These are phyloP conservation scores for Tautogolabrus adspersus DNA, from an alignment of 2,113 vertebrate genomes.

Conservation along the genomic window DNA sequence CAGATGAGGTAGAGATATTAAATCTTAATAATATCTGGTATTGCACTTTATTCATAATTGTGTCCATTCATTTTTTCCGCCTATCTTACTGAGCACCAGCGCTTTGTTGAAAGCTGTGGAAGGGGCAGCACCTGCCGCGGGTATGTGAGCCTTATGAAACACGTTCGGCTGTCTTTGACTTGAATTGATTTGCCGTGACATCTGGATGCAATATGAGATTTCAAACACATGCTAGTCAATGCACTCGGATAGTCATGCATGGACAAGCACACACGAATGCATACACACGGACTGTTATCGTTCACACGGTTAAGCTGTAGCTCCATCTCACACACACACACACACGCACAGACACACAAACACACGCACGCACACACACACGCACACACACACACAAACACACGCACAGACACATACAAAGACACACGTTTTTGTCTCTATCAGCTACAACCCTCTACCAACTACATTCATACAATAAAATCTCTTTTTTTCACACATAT, in stretches of 20 bases:
- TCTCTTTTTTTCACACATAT: background rate
- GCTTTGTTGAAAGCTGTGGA: conserved; percentile 64
- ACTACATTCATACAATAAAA: background rate
- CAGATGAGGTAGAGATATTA: background rate
- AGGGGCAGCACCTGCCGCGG: conserved; percentile 71
- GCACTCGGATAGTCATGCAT: conserved; percentile 53
- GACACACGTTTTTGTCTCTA: background rate
- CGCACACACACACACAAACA: no score
- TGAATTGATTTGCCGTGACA: conserved; percentile 85
- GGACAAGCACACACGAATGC: conserved; percentile 51
- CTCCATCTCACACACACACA: background rate
- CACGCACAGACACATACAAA: no score
- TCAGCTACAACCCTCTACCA: conserved; percentile 1
- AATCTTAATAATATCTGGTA: conserved; percentile 28
- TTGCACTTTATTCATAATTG: conserved; percentile 11
- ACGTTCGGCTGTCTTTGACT: conserved; percentile 81
- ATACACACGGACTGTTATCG: conserved; percentile 26
- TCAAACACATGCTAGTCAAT: conserved; percentile 76
- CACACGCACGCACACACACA: no score
- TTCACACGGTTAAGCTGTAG: conserved; percentile 39
- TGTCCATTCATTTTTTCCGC: conserved; percentile 38
- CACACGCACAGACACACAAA: background rate
- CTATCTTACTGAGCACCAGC: conserved; percentile 27
- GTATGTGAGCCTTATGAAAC: conserved; percentile 80
- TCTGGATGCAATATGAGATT: conserved; percentile 85